These are phyloP conservation scores for Neuroterus valhalla DNA, from an alignment of 1,140 invertebrate genomes.

Conservation along the genomic window DNA sequence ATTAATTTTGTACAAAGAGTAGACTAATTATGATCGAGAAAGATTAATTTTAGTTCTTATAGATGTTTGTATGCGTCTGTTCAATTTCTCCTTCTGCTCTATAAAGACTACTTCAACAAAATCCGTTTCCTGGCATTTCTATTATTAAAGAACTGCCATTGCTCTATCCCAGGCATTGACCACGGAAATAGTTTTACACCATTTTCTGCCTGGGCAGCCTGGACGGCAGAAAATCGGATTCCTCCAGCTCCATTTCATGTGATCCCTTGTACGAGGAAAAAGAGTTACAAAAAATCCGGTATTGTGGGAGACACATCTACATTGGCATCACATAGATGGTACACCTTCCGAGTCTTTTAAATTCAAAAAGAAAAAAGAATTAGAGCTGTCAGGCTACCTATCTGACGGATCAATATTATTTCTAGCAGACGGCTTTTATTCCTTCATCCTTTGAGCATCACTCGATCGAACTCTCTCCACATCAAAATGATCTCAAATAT, in stretches of 20 bases:
- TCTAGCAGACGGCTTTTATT: constrained; percentile 8
- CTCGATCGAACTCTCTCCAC: background rate
- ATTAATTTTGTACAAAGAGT: too few relatives aligned
- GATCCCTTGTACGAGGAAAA: constrained; percentile 32
- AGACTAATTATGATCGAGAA: too few relatives aligned
- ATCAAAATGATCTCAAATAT: too few relatives aligned
- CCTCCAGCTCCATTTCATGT: constrained; percentile 54
- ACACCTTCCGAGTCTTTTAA: constrained; percentile 1
- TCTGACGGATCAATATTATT: constrained; percentile 16
- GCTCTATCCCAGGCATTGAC: constrained; percentile 42
- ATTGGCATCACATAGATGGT: constrained; percentile 11
- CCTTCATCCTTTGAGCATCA: background rate
- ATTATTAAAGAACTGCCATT: constrained; percentile 37
- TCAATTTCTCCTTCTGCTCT: constrained; percentile 2
- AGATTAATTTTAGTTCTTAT: too few relatives aligned
- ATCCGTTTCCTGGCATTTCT: constrained; percentile 24
- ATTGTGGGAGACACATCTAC: background rate
- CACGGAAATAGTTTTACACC: constrained; percentile 57
- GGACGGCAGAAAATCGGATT: constrained; percentile 58
- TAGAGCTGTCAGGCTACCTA: constrained; percentile 17
- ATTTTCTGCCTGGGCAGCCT: constrained; percentile 52
- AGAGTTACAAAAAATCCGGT: constrained; percentile 33
- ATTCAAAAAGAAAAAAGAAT: constrained; percentile 30
- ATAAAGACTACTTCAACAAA: constrained; percentile 32
- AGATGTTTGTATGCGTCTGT: background rate